Evolutionary conservation across 1,140 invertebrate species (phyloP).

Genomic region (Lasioglossum baleicum): DNA sequence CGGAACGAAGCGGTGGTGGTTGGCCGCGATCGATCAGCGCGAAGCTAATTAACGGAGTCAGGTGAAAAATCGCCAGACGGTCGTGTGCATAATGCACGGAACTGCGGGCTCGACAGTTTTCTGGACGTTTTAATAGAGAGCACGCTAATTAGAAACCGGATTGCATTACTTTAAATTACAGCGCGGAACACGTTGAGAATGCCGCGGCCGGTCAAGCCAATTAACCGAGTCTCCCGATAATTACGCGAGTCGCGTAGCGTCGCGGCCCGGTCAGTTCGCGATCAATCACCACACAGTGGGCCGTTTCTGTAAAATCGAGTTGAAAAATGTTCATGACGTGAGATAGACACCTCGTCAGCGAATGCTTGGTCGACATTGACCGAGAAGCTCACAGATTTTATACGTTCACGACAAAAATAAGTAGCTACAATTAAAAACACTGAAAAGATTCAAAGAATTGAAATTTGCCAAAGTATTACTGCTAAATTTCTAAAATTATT

Average conservation of each 20-base stretch:
- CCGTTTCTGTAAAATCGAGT: not conserved
- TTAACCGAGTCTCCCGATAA: slow-evolving; percentile 57
- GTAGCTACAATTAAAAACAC: no score
- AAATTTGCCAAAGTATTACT: no score
- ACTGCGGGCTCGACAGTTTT: slow-evolving; percentile 16
- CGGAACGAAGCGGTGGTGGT: not conserved
- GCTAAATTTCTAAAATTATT: no score
- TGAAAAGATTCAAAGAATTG: no score
- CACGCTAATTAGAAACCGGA: slow-evolving; percentile 52
- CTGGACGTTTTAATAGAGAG: slow-evolving; percentile 48
- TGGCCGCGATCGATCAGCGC: slow-evolving; percentile 5
- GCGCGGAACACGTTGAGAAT: slow-evolving; percentile 42
- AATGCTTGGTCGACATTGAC: not conserved
- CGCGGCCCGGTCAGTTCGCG: slow-evolving; percentile 6
- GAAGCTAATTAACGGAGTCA: slow-evolving; percentile 31
- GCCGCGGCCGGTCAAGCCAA: slow-evolving; percentile 49
- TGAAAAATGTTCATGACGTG: slow-evolving; percentile 7
- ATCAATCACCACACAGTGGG: slow-evolving; percentile 21
- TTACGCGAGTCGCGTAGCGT: slow-evolving; percentile 34
- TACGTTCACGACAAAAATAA: no score
- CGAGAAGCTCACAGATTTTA: no score
- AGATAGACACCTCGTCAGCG: not conserved
- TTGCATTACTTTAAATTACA: slow-evolving; percentile 58
- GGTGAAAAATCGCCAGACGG: slow-evolving; percentile 15
- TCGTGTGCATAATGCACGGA: slow-evolving; percentile 6